phyloP scores from a whole-genome alignment of 1,140 invertebrate species.

The Microplitis demolitor region DNA sequence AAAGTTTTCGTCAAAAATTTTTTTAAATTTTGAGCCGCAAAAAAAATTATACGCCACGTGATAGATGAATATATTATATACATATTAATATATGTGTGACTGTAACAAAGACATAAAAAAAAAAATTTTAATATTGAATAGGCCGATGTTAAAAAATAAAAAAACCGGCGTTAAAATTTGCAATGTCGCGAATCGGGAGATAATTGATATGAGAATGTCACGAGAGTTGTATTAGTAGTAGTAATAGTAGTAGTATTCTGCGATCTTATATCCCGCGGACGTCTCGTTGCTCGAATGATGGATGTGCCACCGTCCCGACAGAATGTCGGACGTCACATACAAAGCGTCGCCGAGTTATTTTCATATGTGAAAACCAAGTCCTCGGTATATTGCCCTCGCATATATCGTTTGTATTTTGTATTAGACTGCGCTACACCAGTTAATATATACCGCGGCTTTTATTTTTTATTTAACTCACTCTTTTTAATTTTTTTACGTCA shows the following conservation, averaged over 20 bases:
- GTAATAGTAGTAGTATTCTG: not conserved
- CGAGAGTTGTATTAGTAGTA: not conserved
- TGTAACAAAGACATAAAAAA: not conserved
- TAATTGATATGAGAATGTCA: slow-evolving; percentile 15
- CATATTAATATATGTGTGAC: not conserved
- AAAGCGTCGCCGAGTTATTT: slow-evolving; percentile 52
- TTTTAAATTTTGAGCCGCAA: too few relatives aligned
- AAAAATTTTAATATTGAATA: not conserved
- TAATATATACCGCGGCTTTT: slow-evolving; percentile 28
- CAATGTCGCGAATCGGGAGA: not conserved
- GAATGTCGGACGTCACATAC: slow-evolving; percentile 49
- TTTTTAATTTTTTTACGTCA: slow-evolving; percentile 21
- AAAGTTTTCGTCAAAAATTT: too few relatives aligned
- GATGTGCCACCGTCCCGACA: slow-evolving; percentile 44
- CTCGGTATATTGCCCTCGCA: slow-evolving; percentile 7
- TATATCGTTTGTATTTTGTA: slow-evolving; percentile 44
- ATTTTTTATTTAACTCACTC: slow-evolving; percentile 21
- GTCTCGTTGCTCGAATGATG: slow-evolving; percentile 48
- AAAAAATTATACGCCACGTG: too few relatives aligned
- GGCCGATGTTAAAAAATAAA: not conserved
- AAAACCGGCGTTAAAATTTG: not conserved
- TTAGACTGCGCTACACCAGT: slow-evolving; percentile 35
- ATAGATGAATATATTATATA: too few relatives aligned
- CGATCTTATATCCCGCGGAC: slow-evolving; percentile 1
- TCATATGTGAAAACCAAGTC: slow-evolving; percentile 31